Evolutionary conservation across 2,797 vertebrate genomes (phyloP), one percentile per base, ranked within the genome.

Genomic region (Sebastes matsubarae): DNA sequence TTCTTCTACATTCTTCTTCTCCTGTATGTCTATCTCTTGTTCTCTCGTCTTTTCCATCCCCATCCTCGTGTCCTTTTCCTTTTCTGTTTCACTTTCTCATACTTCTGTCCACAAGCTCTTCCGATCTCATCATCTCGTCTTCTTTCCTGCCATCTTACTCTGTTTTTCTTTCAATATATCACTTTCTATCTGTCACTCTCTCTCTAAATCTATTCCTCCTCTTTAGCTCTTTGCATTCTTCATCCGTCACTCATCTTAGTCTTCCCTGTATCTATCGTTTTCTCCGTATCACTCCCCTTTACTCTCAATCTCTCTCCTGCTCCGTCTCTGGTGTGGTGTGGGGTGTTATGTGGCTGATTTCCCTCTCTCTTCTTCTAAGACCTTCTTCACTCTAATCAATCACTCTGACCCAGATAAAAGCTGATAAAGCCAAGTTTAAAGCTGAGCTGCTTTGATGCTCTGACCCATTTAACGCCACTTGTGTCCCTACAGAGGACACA

Each of bases 391-490:
- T 82, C 76, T 83, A 86, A 93, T 92, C 87, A 86, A 91, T 91
- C 90, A 93, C 78, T 73, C 32, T 88, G 90, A 90, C 91, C 92
- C 89, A 94, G 52, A 91, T 89, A 50, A 20, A 50, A 50, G 46
- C 46, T 50, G 46, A 50, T 50, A 90, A 69, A 82, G n/a, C 74
- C 64, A 29, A 70, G 82, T 77, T 91, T 87, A 84, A 88, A 90
- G 32, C 77, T 29, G 2, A 54, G 60, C 79, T 57, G 55, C 87
- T 85, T 85, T 91, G 85, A 91, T 80, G 75, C 80, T 80, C 76
- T 89, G 90, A 93, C 93, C 93, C 82, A 91, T 88, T 93, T 94
- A 86, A 78, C 58, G 74, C 32, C 72, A 73, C 59, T 66, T 13
- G 54, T 52, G 78, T 83, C 79, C 74, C 82, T 55, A 72, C 57